Evolutionary conservation across 2,888 invertebrate genomes (phyloP).

Genomic region (Coremacera marginata): DNA sequence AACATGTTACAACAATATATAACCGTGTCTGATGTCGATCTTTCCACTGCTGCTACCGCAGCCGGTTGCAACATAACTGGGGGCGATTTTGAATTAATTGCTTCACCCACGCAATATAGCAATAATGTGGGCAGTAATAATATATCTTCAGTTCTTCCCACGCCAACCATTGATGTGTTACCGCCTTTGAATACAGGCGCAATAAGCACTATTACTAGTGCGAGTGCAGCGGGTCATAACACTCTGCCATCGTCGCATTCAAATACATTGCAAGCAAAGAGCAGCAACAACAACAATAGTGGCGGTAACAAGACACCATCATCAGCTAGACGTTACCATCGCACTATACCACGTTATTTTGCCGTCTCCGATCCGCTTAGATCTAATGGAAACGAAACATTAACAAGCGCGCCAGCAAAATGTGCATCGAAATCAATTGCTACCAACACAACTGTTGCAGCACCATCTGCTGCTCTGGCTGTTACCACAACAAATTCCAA

Average conservation of each 20-base stretch:
- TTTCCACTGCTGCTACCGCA: constrained; percentile 53
- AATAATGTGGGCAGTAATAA: constrained; percentile 43
- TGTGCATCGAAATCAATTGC: constrained; percentile 11
- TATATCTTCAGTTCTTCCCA: constrained; percentile 55
- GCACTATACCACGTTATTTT: constrained; percentile 69
- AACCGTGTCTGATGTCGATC: constrained; percentile 63
- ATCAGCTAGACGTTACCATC: constrained; percentile 67
- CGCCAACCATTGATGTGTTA: constrained; percentile 56
- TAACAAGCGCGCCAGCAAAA: not conserved
- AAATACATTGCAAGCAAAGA: constrained; percentile 50
- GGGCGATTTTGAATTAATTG: constrained; percentile 52
- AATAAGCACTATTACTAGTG: constrained; percentile 55
- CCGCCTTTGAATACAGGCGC: constrained; percentile 41
- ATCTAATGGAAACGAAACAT: constrained; percentile 22
- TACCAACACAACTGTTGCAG: constrained; percentile 38
- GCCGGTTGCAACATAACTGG: constrained; percentile 24
- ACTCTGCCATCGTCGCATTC: constrained; percentile 54
- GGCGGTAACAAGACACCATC: constrained; percentile 61
- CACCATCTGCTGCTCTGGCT: constrained; percentile 40
- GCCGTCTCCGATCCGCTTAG: constrained; percentile 64
- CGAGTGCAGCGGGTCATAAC: constrained; percentile 45
- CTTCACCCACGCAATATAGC: constrained; percentile 55
- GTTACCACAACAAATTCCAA: constrained; percentile 32
- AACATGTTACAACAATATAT: constrained; percentile 62
- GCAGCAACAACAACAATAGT: constrained; percentile 41